Percentiles rank a stretch among this genome's conserved stretches.
These are phyloP conservation scores for Drosophila repleta DNA, from an alignment of 1,140 invertebrate species.

Conservation along the genomic window DNA sequence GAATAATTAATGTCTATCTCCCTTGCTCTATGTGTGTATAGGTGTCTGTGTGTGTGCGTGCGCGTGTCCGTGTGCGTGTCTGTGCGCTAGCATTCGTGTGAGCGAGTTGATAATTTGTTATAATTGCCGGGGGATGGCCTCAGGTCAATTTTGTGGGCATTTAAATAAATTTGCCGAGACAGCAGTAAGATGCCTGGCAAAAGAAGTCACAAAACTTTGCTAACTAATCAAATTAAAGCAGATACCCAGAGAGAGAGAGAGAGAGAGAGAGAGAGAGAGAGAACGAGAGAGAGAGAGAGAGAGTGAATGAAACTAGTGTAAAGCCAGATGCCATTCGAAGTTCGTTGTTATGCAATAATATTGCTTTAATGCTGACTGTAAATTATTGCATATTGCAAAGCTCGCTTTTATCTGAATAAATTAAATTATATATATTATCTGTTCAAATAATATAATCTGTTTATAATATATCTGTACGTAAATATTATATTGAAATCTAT, in stretches of 20 bases:
- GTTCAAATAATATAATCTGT: too few relatives aligned
- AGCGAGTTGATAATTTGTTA: slow-evolving; percentile 81
- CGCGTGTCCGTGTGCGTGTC: slow-evolving; percentile 23
- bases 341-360: not conserved
- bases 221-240: slow-evolving; percentile 29
- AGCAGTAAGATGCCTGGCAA: slow-evolving; percentile 38
- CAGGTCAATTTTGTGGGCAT: slow-evolving; percentile 81
- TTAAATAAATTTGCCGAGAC: slow-evolving; percentile 73
- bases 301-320: too few relatives aligned
- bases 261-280: slow-evolving; percentile 10
- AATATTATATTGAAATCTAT: too few relatives aligned
- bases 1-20: slow-evolving; percentile 77
- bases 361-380: not conserved
- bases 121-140: slow-evolving; percentile 76
- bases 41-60: slow-evolving; percentile 45
- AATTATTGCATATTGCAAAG: not conserved
- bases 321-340: too few relatives aligned
- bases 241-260: not conserved
- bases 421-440: too few relatives aligned
- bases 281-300: not conserved
- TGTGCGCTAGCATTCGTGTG: slow-evolving; percentile 57
- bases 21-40: slow-evolving; percentile 23
- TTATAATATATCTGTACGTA: too few relatives aligned
- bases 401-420: not conserved
- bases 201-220: slow-evolving; percentile 38